phyloP scores from a whole-genome alignment of 2,113 vertebrate species.

The Emydura subglobosa region DNA sequence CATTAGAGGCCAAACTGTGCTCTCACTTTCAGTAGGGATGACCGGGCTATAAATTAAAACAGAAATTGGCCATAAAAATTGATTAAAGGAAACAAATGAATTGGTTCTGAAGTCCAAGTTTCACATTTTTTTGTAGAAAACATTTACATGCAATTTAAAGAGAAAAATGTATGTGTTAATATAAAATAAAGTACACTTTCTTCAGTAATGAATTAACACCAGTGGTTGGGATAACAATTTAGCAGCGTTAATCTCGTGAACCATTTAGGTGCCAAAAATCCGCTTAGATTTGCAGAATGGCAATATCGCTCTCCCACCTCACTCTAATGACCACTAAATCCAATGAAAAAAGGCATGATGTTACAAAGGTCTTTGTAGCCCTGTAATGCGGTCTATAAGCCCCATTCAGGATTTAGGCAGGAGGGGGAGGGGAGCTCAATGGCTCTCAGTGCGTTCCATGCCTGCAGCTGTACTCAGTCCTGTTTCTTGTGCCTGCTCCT shows the following conservation, averaged over 20 bases:
- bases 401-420: no score
- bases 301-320: not conserved
- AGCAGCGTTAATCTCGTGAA: accelerated
- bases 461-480: not conserved
- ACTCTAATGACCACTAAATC: not conserved
- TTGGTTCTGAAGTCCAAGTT: not conserved
- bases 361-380: not conserved
- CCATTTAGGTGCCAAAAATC: not conserved
- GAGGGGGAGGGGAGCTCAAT: not conserved
- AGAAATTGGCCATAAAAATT: not conserved
- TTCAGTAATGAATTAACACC: not conserved
- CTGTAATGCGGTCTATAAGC: no score
- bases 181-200: not conserved
- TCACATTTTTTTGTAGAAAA: not conserved
- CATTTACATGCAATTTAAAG: not conserved
- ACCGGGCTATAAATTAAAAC: not conserved
- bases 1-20: not conserved
- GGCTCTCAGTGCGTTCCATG: not conserved
- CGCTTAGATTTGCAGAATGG: no score
- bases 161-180: not conserved
- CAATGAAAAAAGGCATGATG: not conserved
- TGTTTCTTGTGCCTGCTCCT: not conserved
- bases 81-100: not conserved
- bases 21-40: not conserved
- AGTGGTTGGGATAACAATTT: not conserved